A percentile compares a stretch with the other conserved stretches of the same genome.
phyloP scores from a whole-genome alignment of 2,797 vertebrate species.

The Anabas testudineus region DNA sequence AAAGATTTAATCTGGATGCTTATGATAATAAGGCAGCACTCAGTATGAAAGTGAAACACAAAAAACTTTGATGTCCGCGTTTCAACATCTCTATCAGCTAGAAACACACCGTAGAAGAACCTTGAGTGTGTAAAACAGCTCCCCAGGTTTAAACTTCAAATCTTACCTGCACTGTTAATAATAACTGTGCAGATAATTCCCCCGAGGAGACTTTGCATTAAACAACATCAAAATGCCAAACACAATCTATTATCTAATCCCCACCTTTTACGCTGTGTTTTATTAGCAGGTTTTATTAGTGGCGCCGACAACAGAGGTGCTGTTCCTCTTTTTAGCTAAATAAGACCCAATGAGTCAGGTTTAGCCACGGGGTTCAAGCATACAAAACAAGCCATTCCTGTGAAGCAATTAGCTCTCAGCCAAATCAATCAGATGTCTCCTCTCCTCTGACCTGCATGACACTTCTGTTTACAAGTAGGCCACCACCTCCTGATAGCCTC shows the following conservation, averaged over 20 bases:
- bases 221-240: constrained; percentile 70
- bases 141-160: constrained; percentile 51
- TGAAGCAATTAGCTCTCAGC: constrained; percentile 75
- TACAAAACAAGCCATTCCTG: constrained; percentile 64
- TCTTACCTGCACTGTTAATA: constrained; percentile 42
- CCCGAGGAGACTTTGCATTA: constrained; percentile 70
- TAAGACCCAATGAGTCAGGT: constrained; percentile 72
- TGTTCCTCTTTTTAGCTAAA: constrained; percentile 74
- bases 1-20: constrained; percentile 43
- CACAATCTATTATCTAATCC: constrained; percentile 73
- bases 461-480: constrained; percentile 65
- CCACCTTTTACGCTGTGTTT: constrained; percentile 56
- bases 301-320: constrained; percentile 60
- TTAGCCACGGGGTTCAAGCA: constrained; percentile 67
- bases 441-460: constrained; percentile 51
- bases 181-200: constrained; percentile 55
- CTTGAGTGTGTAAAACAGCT: constrained; percentile 21
- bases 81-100: constrained; percentile 37
- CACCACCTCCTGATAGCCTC: constrained; percentile 28
- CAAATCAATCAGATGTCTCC: constrained; percentile 58
- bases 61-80: constrained; percentile 34
- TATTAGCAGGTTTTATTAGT: constrained; percentile 74
- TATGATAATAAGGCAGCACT: constrained; percentile 32
- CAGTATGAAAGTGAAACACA: constrained; percentile 33
- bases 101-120: constrained; percentile 30